A percentile compares a stretch with the other conserved stretches of the same genome.
These are phyloP conservation scores for Tipula unca DNA, from an alignment of 2,888 invertebrate species.

Conservation along the genomic window DNA sequence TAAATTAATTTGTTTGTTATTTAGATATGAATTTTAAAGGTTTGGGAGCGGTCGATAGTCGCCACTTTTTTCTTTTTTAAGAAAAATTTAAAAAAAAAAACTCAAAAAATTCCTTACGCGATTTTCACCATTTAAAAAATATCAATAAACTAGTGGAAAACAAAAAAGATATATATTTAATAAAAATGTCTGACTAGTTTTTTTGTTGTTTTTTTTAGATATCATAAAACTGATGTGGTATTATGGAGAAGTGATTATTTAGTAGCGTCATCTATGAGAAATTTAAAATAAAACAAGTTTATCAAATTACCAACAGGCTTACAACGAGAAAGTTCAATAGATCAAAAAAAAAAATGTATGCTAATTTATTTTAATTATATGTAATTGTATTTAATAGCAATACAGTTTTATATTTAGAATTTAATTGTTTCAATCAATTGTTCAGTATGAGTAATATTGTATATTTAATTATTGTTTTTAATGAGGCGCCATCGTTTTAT, in stretches of 20 bases:
- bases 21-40: neutral
- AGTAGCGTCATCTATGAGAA: neutral
- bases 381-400: neutral
- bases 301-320: neutral
- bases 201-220: neutral
- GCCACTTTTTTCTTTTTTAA: conserved; percentile 18
- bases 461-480: neutral
- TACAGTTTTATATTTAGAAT: neutral
- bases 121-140: conserved; percentile 24
- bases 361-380: neutral
- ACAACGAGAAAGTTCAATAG: neutral
- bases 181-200: neutral
- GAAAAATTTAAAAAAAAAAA: neutral
- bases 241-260: neutral
- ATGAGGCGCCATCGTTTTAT: neutral
- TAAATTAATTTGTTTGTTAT: neutral
- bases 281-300: neutral
- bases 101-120: conserved; percentile 22
- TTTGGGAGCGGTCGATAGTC: conserved; percentile 24
- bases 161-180: neutral
- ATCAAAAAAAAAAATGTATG: neutral
- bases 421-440: neutral
- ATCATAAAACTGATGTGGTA: neutral
- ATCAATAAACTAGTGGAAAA: conserved; percentile 8
- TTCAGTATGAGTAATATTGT: neutral